Base-by-base conservation (phyloP, 2,113 vertebrate genomes). In the Bothrops jararaca region DNA sequence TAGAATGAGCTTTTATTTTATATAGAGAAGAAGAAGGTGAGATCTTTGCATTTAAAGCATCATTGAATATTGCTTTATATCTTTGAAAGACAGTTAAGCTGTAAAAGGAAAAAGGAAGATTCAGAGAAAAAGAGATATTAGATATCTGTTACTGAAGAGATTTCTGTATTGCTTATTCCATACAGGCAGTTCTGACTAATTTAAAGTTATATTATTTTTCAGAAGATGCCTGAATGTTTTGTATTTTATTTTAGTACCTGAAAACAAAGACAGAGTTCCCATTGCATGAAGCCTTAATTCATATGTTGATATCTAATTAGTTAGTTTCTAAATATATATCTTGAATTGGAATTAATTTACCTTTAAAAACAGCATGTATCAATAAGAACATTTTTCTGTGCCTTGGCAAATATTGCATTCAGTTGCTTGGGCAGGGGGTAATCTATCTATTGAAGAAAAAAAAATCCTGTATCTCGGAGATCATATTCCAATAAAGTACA, bases 91-190 rank as follows among this genome's bases (percentile, higher is more conserved):
- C 93, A 91, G 23, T 0, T 34, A 34, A 88, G 60, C 1, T 6
- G 92, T 95, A 93, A 94, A 89, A 45, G 85, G 29, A 95, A 6
- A 94, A 91, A 88, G 48, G 64, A 34, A 95, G 5, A 39, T 91
- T 95, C 29, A 92, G 34, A 45, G 93, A 86, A 5, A 52, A 22
- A 89, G 57, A 85, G n/a, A 74, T 74, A 18, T 74, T 34, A 12
- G 64, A 74, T 74, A 74, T 74, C 64, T 69, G 29, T 94, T 91
- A 92, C 50, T 94, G 86, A 92, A 86, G 50, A 93, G 50, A 52
- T 88, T 45, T 26, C 89, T 69, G 86, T 86, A 93, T 95, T 95
- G 48, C 93, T 9, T 95, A 0, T 0, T 94, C 93, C 34, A 86
- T 23, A 22, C 92, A 86, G 85, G 91, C 89, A 94, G 0, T 95